A percentile compares a stretch with the other conserved stretches of the same genome.
Evolutionary conservation across 2,113 vertebrate species (phyloP).

Genomic region (Electrona antarctica): DNA sequence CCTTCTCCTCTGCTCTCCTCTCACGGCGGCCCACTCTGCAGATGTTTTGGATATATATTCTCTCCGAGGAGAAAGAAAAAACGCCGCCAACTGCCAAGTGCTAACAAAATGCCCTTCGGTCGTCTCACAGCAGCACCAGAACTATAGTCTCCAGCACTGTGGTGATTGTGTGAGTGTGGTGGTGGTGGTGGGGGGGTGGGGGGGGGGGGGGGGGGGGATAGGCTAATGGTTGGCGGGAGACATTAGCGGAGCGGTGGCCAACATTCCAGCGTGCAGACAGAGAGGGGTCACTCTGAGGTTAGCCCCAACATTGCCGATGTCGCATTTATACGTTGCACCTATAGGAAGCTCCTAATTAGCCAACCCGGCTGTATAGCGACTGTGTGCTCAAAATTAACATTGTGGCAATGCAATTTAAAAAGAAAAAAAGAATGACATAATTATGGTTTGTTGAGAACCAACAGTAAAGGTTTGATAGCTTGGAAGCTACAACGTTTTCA

Average conservation of each 20-base stretch:
- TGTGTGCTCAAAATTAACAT: constrained; percentile 9
- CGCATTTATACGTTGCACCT: constrained; percentile 3
- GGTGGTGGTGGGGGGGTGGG: constrained; percentile 6
- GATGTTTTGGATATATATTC: constrained; percentile 74
- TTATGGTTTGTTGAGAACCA: neutral
- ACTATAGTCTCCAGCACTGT: constrained; percentile 6
- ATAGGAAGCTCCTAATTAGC: constrained; percentile 37
- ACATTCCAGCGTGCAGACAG: constrained; percentile 46
- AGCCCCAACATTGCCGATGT: constrained; percentile 32
- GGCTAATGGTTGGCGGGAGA: constrained; percentile 34
- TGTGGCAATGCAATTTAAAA: constrained; percentile 7
- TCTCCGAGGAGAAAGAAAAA: constrained; percentile 42
- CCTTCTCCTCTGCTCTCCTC: constrained; percentile 40
- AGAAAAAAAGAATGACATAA: constrained; percentile 5
- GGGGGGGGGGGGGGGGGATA: neutral
- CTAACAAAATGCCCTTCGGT: constrained; percentile 51
- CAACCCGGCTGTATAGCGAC: constrained; percentile 15
- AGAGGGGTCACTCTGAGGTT: constrained; percentile 56
- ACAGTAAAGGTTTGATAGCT: constrained; percentile 1
- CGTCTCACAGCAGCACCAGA: constrained; percentile 24
- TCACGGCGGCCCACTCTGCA: constrained; percentile 43
- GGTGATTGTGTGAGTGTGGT: neutral
- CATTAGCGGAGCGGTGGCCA: constrained; percentile 41
- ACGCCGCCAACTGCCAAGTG: constrained; percentile 45
- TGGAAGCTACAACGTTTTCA: constrained; percentile 39